Evolutionary conservation across 2,888 invertebrate genomes (phyloP), one percentile per base, ranked within the genome.

Genomic region (Lasiommata megera): DNA sequence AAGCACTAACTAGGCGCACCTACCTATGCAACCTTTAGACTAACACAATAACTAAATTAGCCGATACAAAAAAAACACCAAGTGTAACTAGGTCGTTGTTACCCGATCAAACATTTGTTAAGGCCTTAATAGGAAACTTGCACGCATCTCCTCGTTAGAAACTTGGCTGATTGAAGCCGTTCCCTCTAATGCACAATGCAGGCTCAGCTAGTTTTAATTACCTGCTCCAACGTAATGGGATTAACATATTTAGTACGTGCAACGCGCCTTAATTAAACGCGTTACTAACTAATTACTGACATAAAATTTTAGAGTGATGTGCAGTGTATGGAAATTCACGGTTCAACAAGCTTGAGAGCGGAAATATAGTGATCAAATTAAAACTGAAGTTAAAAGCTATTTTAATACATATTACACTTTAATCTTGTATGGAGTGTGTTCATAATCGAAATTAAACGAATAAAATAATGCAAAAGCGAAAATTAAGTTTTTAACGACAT

Each of bases 201-300:
- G 53, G 53, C 48, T 61, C 48, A 61, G 58, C 51, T 53, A 36
- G 28, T 51, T 61, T 51, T 59, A 56, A 61, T 58, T 46, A 59
- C 59, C 56, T 61, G 54, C 44, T 56, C 34, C 48, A 29, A 36
- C 16, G 36, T 53, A 36, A 56, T 44, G 48, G 58, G 50, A 56
- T 61, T 61, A 55, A 48, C 55, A 55, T 55, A 48, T 55, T 48
- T 34, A 34, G 48, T 48, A 31, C 40, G 11, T 48, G 12, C 34
- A 44, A 11, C 34, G 44, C 43, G 44, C 9, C 14, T 23, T 54
- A 36, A 53, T 44, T 38, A 16, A 51, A 51, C 38, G 50, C 38
- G 38, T 51, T 16, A 38, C 37, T 38, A 40, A 40, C 38, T 38
- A 38, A 50, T 50, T 50, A 40, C 38, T 29, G 40, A 16, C 28